These are phyloP conservation scores for Charina bottae DNA, from an alignment of 2,113 vertebrate species.

Conservation along the genomic window DNA sequence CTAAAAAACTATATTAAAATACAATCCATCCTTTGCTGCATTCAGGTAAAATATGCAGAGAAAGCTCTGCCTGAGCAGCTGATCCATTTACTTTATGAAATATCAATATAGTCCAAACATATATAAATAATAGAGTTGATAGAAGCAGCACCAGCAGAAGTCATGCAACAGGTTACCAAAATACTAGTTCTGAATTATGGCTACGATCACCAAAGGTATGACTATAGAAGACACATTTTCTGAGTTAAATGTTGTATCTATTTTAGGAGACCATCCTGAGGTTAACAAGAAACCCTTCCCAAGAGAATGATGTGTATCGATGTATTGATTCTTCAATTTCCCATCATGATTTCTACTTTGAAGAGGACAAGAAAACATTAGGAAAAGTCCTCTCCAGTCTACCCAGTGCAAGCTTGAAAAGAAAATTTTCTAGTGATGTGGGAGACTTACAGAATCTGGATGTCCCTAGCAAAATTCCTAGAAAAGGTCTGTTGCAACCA, in stretches of 20 bases:
- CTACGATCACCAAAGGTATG: neutral
- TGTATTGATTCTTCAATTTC: conserved; percentile 67
- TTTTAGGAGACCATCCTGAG: conserved; percentile 76
- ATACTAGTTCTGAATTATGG: conserved; percentile 8
- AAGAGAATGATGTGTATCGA: conserved; percentile 66
- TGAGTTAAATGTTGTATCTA: conserved; percentile 18
- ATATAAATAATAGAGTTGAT: neutral
- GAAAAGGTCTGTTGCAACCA: conserved; percentile 73
- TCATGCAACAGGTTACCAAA: neutral
- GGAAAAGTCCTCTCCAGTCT: conserved; percentile 75
- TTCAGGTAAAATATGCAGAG: neutral
- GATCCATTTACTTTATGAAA: neutral
- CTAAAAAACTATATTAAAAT: neutral
- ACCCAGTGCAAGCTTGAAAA: conserved; percentile 78
- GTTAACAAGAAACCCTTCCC: conserved; percentile 72
- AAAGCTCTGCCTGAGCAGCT: neutral
- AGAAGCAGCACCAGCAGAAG: neutral
- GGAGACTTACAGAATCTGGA: conserved; percentile 59
- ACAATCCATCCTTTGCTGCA: neutral
- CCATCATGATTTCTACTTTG: conserved; percentile 65
- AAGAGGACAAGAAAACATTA: conserved; percentile 77
- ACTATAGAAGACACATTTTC: neutral
- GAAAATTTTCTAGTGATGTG: conserved; percentile 78
- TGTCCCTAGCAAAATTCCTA: conserved; percentile 78
- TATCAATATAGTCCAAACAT: neutral